Percentiles rank a stretch among this genome's conserved stretches.
Conservation (phyloP, 2,797 vertebrate genomes). For the Adrianichthys oophorus region DNA sequence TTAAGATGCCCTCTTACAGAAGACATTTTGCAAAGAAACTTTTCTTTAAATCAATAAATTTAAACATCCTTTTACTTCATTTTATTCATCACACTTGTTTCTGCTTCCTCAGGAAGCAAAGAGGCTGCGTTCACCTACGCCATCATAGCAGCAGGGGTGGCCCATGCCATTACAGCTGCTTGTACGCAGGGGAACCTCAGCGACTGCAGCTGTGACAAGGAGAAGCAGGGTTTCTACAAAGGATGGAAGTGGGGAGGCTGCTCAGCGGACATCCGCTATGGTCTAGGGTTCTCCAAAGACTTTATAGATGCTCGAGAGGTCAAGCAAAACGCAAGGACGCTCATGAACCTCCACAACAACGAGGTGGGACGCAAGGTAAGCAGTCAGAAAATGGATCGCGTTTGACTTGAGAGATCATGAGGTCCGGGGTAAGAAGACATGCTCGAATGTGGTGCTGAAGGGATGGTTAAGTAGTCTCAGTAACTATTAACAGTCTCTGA, state of each 20-base stretch:
- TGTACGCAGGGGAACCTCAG: conserved; percentile 97
- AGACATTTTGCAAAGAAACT: conserved; percentile 8
- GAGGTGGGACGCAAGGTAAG: conserved; percentile 96
- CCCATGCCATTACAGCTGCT: conserved; percentile 92
- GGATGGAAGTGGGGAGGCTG: conserved; percentile 99
- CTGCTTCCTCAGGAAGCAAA: conserved; percentile 83
- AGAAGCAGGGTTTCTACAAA: conserved; percentile 96
- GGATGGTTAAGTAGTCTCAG: conserved; percentile 29
- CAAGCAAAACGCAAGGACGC: conserved; percentile 92
- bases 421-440: background rate
- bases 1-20: conserved; percentile 13
- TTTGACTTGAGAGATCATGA: background rate
- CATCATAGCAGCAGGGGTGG: conserved; percentile 94
- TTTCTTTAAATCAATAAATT: background rate
- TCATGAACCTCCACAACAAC: conserved; percentile 99
- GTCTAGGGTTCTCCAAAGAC: conserved; percentile 93
- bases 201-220: conserved; percentile 95
- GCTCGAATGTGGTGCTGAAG: background rate
- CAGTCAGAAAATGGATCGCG: background rate
- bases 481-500: conserved; percentile 39
- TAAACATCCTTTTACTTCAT: background rate
- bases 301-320: conserved; percentile 97
- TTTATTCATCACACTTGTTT: conserved; percentile 29
- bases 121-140: conserved; percentile 96
- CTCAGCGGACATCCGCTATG: conserved; percentile 94